Evolutionary conservation across 2,888 invertebrate genomes (phyloP), one percentile per base, ranked within the genome.

Genomic region (Ennomos quercinarius): DNA sequence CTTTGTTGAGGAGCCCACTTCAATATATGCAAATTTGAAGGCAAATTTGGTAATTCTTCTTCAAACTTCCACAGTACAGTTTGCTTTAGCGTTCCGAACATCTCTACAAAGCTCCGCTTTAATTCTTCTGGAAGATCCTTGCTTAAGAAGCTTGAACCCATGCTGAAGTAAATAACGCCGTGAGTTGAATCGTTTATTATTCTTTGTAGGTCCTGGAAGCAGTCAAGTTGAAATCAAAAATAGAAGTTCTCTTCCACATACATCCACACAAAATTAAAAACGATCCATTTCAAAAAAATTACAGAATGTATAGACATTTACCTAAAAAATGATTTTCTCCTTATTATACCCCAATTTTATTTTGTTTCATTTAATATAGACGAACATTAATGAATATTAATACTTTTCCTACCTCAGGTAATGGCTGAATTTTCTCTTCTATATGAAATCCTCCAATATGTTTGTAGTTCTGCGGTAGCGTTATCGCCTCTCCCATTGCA

Each of bases 21-120:
- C 9, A 84, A 48, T 0, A 93, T 74, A 51, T 87, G 82, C 0
- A 93, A 85, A 66, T 93, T 93, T 8, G 74, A 70, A 0, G 91
- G 89, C 5, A 74, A n/a, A 38, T 81, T 71, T 0, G 80, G 74
- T 13, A 87, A 39, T 0, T 64, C 64, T 39, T 84, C 84, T 58
- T 90, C 91, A 62, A 87, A 87, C 67, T 92, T 93, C 93, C 93
- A 93, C 10, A 94, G 64, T 0, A 93, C 89, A 0, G 86, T 87
- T 68, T 93, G 90, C 46, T 91, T 89, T 17, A 94, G 63, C 1
- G 65, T 72, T 4, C 84, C 77, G 42, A 94, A 90, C 43, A 87
- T 78, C 17, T 80, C 72, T 0, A 93, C 10, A 8, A 93, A 63
- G 0, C 69, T 73, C 5, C 57, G 61, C 57, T 83, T 85, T 1